A percentile compares a stretch with the other conserved stretches of the same genome.
Evolutionary conservation across 2,797 vertebrate species (phyloP).

Genomic region (Sciaenops ocellatus): DNA sequence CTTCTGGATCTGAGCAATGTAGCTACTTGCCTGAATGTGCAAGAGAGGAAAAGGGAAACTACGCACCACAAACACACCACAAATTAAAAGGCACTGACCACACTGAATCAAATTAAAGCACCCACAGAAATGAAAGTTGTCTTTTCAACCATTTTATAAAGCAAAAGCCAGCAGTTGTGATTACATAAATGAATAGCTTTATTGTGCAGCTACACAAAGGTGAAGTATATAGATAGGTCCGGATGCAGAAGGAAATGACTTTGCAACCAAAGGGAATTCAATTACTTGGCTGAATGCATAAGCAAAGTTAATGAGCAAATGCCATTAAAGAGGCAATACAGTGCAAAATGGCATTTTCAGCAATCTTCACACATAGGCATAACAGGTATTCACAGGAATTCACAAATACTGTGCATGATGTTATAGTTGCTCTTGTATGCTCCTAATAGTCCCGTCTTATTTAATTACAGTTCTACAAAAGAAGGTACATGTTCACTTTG

Average conservation of each 20-base stretch:
- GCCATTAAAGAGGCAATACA: slow-evolving; percentile 49
- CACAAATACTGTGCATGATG: slow-evolving; percentile 1
- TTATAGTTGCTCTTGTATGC: slow-evolving; percentile 1
- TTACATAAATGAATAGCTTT: slow-evolving; percentile 47
- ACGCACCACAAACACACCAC: not conserved
- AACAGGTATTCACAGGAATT: slow-evolving; percentile 3
- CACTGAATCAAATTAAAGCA: slow-evolving; percentile 38
- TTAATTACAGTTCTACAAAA: slow-evolving; percentile 48
- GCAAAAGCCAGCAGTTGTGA: slow-evolving; percentile 22
- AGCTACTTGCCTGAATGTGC: slow-evolving; percentile 7
- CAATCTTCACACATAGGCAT: not conserved
- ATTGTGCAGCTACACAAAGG: slow-evolving; percentile 27
- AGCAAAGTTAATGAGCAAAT: slow-evolving; percentile 52
- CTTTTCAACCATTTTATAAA: slow-evolving; percentile 36
- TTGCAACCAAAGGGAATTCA: slow-evolving; percentile 57
- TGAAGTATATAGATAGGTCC: slow-evolving; percentile 1
- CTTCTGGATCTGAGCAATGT: slow-evolving; percentile 22
- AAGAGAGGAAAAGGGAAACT: slow-evolving; percentile 5
- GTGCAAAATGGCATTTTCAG: slow-evolving; percentile 45
- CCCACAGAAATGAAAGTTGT: slow-evolving; percentile 13
- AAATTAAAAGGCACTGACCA: slow-evolving; percentile 22
- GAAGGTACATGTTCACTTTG: slow-evolving; percentile 11
- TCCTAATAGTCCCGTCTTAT: slow-evolving; percentile 13
- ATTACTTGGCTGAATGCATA: slow-evolving; percentile 68
- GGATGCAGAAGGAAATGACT: slow-evolving; percentile 32